Evolutionary conservation across 2,797 vertebrate species (phyloP).

Genomic region (Etheostoma nigrum): DNA sequence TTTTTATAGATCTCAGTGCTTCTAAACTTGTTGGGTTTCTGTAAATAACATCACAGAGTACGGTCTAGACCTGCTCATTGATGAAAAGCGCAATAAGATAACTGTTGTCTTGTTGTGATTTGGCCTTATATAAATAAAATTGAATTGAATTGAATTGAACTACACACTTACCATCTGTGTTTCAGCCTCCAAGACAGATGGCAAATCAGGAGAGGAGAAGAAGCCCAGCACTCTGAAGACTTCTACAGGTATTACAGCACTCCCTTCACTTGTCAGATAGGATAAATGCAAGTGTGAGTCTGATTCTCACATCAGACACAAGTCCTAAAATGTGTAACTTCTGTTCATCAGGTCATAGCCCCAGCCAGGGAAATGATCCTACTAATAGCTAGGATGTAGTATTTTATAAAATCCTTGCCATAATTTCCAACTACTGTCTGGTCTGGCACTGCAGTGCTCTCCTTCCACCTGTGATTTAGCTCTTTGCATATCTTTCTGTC

Average conservation of each 20-base stretch:
- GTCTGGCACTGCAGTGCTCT: not conserved
- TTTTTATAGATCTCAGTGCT: not conserved
- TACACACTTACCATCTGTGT: conserved; percentile 7
- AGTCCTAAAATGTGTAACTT: too few relatives aligned
- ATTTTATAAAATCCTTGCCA: not conserved
- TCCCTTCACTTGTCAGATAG: not conserved
- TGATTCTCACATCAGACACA: too few relatives aligned
- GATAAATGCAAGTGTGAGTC: too few relatives aligned
- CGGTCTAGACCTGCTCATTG: too few relatives aligned
- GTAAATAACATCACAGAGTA: too few relatives aligned
- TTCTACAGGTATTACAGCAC: conserved; percentile 83
- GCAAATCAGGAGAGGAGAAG: conserved; percentile 88
- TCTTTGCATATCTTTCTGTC: not conserved
- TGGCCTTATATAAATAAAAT: too few relatives aligned
- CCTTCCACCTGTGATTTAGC: not conserved
- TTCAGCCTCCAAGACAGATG: conserved; percentile 89
- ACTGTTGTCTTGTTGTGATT: too few relatives aligned
- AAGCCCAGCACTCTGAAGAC: conserved; percentile 86
- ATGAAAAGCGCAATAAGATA: too few relatives aligned
- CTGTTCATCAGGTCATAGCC: too few relatives aligned
- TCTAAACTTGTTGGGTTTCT: too few relatives aligned
- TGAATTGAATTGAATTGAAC: not conserved
- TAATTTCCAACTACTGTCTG: not conserved
- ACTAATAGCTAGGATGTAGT: not conserved
- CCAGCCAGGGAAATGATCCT: not conserved